phyloP scores from a whole-genome alignment of 2,888 invertebrate species.

The Asteroscopus sphinx region DNA sequence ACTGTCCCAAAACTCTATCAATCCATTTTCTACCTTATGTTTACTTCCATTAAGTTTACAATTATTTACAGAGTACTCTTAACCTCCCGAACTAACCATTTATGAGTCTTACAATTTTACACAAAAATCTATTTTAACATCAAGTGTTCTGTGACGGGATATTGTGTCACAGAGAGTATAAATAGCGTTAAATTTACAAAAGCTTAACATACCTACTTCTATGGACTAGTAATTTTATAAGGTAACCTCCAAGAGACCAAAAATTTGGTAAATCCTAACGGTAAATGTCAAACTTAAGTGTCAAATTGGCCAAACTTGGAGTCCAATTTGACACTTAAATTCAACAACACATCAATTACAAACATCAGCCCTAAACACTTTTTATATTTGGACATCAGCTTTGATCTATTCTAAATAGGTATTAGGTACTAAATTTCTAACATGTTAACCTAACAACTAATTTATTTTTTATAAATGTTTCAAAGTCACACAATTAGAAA shows the following conservation, averaged over 20 bases:
- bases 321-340: conserved; percentile 37
- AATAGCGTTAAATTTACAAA: conserved; percentile 75
- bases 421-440: no score
- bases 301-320: conserved; percentile 35
- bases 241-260: conserved; percentile 80
- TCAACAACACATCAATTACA: conserved; percentile 31
- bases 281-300: conserved; percentile 37
- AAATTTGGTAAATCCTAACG: conserved; percentile 55
- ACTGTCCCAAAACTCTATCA: conserved; percentile 55
- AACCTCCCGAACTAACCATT: conserved; percentile 54
- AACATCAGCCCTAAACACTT: conserved; percentile 37
- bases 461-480: conserved; percentile 32
- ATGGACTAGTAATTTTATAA: conserved; percentile 83
- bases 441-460: conserved; percentile 42
- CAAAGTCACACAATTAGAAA: conserved; percentile 38
- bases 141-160: conserved; percentile 49
- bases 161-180: conserved; percentile 50
- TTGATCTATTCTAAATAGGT: conserved; percentile 53
- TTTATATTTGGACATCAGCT: conserved; percentile 53
- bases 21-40: conserved; percentile 70
- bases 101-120: conserved; percentile 62
- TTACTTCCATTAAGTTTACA: conserved; percentile 64
- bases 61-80: conserved; percentile 74
- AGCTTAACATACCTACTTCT: conserved; percentile 74
- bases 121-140: conserved; percentile 62